phyloP scores from a whole-genome alignment of 2,888 invertebrate species.

The Mactromeris polynyma region DNA sequence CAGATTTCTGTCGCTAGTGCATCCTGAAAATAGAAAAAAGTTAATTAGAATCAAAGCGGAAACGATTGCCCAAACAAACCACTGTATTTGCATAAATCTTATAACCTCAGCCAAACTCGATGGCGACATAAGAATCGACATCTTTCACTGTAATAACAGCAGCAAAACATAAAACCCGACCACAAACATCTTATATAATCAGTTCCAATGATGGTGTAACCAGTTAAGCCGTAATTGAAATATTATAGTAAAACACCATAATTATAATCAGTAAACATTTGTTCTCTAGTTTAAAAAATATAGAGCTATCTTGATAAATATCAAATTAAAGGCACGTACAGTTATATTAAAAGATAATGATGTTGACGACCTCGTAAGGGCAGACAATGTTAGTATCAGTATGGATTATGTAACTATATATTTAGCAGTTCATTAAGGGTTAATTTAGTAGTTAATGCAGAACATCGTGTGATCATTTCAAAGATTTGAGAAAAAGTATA shows the following conservation, averaged over 20 bases:
- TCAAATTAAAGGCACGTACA: not conserved
- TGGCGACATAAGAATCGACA: not conserved
- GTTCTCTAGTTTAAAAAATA: not conserved
- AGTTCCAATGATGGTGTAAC: too few relatives aligned
- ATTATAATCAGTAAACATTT: not conserved
- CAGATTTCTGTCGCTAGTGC: not conserved
- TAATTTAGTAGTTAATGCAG: not conserved
- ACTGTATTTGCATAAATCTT: not conserved
- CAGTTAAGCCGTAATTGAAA: not conserved
- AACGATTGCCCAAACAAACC: not conserved
- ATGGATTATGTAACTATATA: too few relatives aligned
- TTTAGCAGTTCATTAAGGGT: too few relatives aligned
- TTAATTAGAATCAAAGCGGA: not conserved
- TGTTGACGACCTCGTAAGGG: too few relatives aligned
- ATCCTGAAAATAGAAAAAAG: not conserved
- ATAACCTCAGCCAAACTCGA: not conserved
- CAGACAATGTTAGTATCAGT: too few relatives aligned
- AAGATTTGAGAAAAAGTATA: not conserved
- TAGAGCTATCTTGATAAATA: too few relatives aligned
- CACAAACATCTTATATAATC: too few relatives aligned
- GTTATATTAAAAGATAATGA: too few relatives aligned
- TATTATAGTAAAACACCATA: not conserved
- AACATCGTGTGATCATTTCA: not conserved
- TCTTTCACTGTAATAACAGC: not conserved
- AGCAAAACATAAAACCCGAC: too few relatives aligned